Conservation (phyloP, 1,140 invertebrate genomes). For the Macrocentrus cingulum region DNA sequence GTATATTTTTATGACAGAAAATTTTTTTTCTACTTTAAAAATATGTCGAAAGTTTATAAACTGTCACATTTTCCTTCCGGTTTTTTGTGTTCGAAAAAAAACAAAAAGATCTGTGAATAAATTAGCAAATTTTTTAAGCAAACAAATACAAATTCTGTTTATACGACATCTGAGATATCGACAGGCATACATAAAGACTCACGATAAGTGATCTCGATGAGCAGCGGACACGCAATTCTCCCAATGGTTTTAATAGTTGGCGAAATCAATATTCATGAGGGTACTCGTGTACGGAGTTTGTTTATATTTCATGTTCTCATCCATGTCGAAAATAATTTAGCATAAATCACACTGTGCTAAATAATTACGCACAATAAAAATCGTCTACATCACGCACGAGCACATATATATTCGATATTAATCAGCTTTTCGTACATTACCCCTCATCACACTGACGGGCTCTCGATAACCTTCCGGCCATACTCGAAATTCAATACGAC, state of each 20-base stretch:
- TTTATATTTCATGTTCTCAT: constrained; percentile 4
- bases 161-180: no score
- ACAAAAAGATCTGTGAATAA: no score
- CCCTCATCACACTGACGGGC: background rate
- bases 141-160: no score
- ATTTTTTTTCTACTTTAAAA: no score
- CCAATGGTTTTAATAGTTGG: background rate
- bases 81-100: no score
- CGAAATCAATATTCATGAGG: constrained; percentile 11
- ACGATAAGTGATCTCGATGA: constrained; percentile 16
- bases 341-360: constrained; percentile 19
- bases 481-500: background rate
- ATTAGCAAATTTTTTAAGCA: no score
- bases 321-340: constrained; percentile 9
- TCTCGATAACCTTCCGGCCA: constrained; percentile 1
- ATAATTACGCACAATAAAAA: constrained; percentile 22
- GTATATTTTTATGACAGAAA: no score
- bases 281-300: background rate
- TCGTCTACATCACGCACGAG: background rate
- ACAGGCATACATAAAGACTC: constrained; percentile 9
- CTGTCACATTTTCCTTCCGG: no score
- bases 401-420: background rate
- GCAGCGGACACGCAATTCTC: constrained; percentile 13
- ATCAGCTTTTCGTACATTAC: background rate
- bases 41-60: no score